phyloP scores from a whole-genome alignment of 2,797 vertebrate genomes.

The Eulemur rubriventer region DNA sequence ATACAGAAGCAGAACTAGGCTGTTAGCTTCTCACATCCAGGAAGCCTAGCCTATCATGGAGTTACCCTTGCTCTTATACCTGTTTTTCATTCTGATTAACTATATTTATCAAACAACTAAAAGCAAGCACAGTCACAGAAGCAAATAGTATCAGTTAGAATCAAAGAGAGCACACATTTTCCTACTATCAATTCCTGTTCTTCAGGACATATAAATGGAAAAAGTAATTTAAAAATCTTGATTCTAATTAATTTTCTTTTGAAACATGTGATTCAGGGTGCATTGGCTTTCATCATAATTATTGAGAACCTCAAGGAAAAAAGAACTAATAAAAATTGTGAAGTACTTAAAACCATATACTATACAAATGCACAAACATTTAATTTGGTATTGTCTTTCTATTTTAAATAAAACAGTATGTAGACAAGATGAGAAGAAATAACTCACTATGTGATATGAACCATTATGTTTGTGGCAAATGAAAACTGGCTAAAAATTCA shows the following conservation, averaged over 20 bases:
- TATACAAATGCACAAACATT: neutral
- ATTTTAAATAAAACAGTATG: neutral
- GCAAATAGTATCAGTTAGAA: too few relatives aligned
- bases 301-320: neutral
- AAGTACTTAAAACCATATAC: neutral
- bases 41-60: too few relatives aligned
- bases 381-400: neutral
- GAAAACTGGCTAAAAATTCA: neutral
- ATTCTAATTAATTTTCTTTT: slow-evolving; percentile 2
- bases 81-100: too few relatives aligned
- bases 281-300: neutral
- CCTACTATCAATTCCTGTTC: too few relatives aligned
- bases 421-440: neutral
- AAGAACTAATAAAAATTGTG: neutral
- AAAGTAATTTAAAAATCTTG: neutral
- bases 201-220: neutral
- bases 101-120: too few relatives aligned
- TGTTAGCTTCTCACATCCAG: too few relatives aligned
- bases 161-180: too few relatives aligned
- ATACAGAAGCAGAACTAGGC: too few relatives aligned
- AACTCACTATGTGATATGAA: neutral
- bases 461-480: neutral
- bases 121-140: too few relatives aligned
- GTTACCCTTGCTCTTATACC: too few relatives aligned
- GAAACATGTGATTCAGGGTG: neutral